Evolutionary conservation across 2,797 vertebrate genomes (phyloP), one percentile per base, ranked within the genome.

Genomic region (Epinephelus awoara): DNA sequence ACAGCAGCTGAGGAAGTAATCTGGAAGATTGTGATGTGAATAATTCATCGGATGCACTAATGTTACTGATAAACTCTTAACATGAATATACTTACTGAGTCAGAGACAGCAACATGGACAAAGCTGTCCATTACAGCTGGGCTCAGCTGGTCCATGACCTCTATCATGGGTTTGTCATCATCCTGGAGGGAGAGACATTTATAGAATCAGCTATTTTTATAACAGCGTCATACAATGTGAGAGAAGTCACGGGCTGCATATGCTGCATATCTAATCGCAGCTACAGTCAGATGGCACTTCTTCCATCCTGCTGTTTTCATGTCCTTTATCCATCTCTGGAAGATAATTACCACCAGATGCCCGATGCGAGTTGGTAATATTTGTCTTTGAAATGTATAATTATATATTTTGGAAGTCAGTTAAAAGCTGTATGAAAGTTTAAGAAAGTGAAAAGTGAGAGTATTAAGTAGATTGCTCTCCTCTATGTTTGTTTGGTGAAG

Each of bases 121-220:
- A 99, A 97, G 92, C 97, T 99, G 91, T 99, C 98, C 85, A 99
- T 96, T 84, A 99, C 97, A 72, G 96, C 96, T 67, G 98, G 97
- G 94, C 98, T 99, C 80, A 99, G 90, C 47, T 99, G 98, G 94
- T 99, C 98, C 98, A 99, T 97, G 88, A 99, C 96, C 92, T 99
- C 98, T 74, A 99, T 98, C 98, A 99, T 98, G 27, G 98, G 98
- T 83, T 97, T 98, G 93, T 99, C 98, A 67, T 99, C 98, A 12
- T 99, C 98, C 98, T 99, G 93, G 15, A 80, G 69, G 69, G 82
- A 59, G 61, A 57, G 81, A 85, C 80, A 76, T 83, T 87, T 72
- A 86, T 80, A 86, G 77, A 82, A 74, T 69, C 63, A 81, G 86
- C 56, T 91, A 86, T 88, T 89, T 90, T 88, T 85, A 85, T 12